Evolutionary conservation across 2,113 vertebrate species (phyloP).

Genomic region (Prietella phreatophila): DNA sequence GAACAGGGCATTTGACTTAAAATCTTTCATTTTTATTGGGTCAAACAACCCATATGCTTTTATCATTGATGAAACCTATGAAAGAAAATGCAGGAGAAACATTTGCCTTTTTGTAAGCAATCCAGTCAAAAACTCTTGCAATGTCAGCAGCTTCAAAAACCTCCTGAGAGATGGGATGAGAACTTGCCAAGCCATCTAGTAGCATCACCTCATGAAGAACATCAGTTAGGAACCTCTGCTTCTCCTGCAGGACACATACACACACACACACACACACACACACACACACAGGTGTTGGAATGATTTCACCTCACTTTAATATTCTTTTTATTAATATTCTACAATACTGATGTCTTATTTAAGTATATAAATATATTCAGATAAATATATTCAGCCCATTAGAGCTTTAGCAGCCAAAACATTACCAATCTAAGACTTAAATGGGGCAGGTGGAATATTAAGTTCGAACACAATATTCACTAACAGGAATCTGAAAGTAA

Average conservation of each 20-base stretch:
- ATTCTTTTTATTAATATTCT: not conserved
- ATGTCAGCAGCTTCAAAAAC: conserved; percentile 90
- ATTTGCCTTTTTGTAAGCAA: conserved; percentile 94
- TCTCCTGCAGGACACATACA: conserved; percentile 77
- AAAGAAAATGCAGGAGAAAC: not conserved
- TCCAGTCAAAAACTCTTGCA: conserved; percentile 96
- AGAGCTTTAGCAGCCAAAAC: conserved; percentile 11
- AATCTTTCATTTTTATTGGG: not conserved
- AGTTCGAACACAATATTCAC: conserved; percentile 5
- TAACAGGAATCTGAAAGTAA: not conserved
- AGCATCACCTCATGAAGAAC: conserved; percentile 97
- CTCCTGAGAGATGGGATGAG: conserved; percentile 95
- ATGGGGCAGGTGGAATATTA: not conserved
- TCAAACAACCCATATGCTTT: not conserved
- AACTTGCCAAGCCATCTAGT: conserved; percentile 88
- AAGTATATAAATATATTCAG: not conserved
- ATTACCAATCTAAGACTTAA: conserved; percentile 22
- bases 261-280: not conserved
- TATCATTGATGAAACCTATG: not conserved
- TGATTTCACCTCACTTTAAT: not conserved
- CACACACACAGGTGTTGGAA: not conserved
- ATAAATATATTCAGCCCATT: not conserved
- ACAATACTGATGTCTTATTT: not conserved
- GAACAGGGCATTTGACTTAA: not conserved
- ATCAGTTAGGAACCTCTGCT: conserved; percentile 95